phyloP scores from a whole-genome alignment of 2,888 invertebrate genomes.

The Chrysodeixis includens region DNA sequence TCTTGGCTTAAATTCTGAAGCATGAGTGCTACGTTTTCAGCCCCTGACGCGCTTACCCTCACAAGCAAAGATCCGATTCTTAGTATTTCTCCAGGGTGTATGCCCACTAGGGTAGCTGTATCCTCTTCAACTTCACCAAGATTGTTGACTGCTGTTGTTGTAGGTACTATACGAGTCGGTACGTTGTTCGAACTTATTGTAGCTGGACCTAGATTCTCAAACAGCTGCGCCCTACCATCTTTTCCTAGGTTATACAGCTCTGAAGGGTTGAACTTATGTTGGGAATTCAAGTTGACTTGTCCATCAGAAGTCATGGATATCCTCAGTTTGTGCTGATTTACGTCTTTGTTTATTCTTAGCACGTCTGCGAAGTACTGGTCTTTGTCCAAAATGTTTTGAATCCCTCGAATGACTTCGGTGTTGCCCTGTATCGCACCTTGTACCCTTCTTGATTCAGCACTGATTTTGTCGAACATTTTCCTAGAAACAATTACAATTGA shows the following conservation, averaged over 20 bases:
- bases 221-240: constrained; percentile 75
- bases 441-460: constrained; percentile 86
- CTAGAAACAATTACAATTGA: constrained; percentile 67
- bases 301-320: constrained; percentile 86
- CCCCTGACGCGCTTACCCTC: constrained; percentile 77
- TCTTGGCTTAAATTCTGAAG: constrained; percentile 80
- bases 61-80: constrained; percentile 77
- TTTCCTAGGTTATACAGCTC: constrained; percentile 74
- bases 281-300: constrained; percentile 80
- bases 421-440: constrained; percentile 85
- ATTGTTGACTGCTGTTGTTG: constrained; percentile 62
- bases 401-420: constrained; percentile 88
- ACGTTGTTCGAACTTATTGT: constrained; percentile 68
- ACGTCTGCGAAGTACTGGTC: constrained; percentile 89
- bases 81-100: constrained; percentile 81
- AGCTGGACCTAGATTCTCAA: constrained; percentile 76
- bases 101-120: constrained; percentile 69
- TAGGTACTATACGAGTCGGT: constrained; percentile 69
- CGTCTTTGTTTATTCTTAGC: constrained; percentile 85
- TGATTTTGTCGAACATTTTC: constrained; percentile 89
- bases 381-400: constrained; percentile 86
- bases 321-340: constrained; percentile 85
- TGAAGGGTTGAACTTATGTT: constrained; percentile 80
- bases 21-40: constrained; percentile 76
- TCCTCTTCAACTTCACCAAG: constrained; percentile 71